Percentiles rank a stretch among this genome's conserved stretches.
Conservation (phyloP, 2,797 vertebrate species). For the Serranus cabrilla region DNA sequence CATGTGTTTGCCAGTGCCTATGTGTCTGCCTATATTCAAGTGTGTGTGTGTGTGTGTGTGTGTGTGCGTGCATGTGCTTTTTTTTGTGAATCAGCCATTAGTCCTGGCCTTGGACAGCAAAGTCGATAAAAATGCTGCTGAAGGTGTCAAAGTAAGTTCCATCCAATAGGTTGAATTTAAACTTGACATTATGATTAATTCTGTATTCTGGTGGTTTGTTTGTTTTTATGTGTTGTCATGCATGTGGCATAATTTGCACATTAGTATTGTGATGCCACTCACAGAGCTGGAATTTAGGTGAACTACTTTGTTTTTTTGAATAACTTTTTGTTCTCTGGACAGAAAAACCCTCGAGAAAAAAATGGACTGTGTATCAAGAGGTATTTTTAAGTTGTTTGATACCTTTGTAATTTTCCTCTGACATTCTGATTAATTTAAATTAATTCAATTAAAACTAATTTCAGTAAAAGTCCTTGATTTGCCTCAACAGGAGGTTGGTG, state of each 20-base stretch:
- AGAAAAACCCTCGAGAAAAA: background rate
- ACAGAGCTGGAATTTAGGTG: conserved; percentile 22
- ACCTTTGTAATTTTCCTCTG: background rate
- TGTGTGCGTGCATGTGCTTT: conserved; percentile 19
- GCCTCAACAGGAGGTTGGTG: conserved; percentile 33
- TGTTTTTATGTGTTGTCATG: conserved; percentile 44
- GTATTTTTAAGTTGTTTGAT: conserved; percentile 22
- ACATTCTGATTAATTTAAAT: conserved; percentile 47
- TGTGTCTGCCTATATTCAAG: conserved; percentile 9
- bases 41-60: conserved; percentile 29
- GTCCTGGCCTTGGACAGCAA: conserved; percentile 50
- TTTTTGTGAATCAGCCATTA: conserved; percentile 59
- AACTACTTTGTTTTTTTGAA: conserved; percentile 10
- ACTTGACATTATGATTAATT: conserved; percentile 50
- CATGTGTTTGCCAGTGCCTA: conserved; percentile 25
- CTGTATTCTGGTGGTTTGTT: conserved; percentile 34
- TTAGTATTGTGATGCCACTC: conserved; percentile 34
- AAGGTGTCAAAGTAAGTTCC: conserved; percentile 58
- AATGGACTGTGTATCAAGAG: background rate
- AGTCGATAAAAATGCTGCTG: conserved; percentile 59
- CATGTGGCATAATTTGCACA: conserved; percentile 33
- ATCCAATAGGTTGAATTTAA: conserved; percentile 56
- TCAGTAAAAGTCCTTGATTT: conserved; percentile 57
- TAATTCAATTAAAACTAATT: conserved; percentile 56
- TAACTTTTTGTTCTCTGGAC: conserved; percentile 9